These are phyloP conservation scores for Parelbella ahira DNA, from an alignment of 2,888 invertebrate genomes.

Conservation along the genomic window DNA sequence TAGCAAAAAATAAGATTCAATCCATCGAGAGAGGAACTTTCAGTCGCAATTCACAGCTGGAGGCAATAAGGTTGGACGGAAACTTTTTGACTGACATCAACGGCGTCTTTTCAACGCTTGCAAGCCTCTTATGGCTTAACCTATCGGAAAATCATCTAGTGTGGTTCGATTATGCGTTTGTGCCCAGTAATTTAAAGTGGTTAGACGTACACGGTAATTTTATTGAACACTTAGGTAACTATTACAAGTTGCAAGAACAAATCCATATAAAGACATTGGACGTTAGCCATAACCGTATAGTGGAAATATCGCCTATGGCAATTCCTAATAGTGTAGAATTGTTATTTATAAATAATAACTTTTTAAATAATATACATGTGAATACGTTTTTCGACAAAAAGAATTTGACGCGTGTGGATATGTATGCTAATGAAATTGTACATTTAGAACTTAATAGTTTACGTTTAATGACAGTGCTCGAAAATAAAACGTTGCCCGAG, in stretches of 20 bases:
- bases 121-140: conserved; percentile 92
- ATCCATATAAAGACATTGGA: conserved; percentile 91
- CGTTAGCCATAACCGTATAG: conserved; percentile 93
- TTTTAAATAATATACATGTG: conserved; percentile 88
- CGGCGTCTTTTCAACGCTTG: conserved; percentile 91
- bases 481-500: conserved; percentile 88
- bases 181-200: conserved; percentile 94
- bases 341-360: conserved; percentile 94
- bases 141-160: conserved; percentile 94
- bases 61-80: conserved; percentile 92
- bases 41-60: conserved; percentile 88
- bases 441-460: conserved; percentile 91
- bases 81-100: conserved; percentile 94
- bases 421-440: conserved; percentile 93
- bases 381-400: conserved; percentile 93
- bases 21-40: conserved; percentile 92
- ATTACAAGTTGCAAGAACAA: conserved; percentile 91
- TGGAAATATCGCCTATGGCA: conserved; percentile 89
- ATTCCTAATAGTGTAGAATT: conserved; percentile 94
- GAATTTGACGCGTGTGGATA: conserved; percentile 91
- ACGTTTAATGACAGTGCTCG: conserved; percentile 86
- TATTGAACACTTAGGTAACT: conserved; percentile 92
- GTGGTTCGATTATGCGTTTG: conserved; percentile 96
- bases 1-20: conserved; percentile 94
- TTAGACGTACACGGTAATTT: conserved; percentile 94